A percentile compares a stretch with the other conserved stretches of the same genome.
Conservation (phyloP, 2,888 invertebrate genomes). For the Eristalis arbustorum region DNA sequence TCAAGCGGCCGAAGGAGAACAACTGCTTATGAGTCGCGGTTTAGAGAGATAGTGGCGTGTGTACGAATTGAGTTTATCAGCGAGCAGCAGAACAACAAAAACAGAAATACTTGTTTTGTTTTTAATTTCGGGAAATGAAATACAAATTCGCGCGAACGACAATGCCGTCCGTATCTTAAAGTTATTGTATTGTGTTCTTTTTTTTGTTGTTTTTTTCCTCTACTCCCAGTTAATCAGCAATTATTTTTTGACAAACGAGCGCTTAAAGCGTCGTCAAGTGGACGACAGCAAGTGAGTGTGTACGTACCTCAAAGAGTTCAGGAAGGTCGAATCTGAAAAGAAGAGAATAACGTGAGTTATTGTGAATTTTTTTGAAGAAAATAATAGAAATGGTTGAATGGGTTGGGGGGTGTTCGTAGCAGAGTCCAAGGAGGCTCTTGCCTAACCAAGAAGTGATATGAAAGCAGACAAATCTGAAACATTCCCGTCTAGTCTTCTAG, state of each 20-base stretch:
- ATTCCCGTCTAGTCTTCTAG: too few species aligned
- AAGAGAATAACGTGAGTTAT: background rate
- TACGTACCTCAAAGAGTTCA: conserved; percentile 17
- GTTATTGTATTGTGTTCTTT: background rate
- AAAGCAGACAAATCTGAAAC: too few species aligned
- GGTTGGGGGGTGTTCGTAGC: too few species aligned
- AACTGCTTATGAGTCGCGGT: background rate
- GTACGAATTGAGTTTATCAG: conserved; percentile 22
- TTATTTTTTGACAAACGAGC: background rate
- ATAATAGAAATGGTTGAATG: background rate
- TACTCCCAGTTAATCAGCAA: background rate
- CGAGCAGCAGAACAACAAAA: background rate
- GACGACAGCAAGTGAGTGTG: background rate
- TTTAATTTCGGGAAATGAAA: background rate
- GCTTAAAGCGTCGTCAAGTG: background rate
- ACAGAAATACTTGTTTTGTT: background rate
- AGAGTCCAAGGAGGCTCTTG: too few species aligned
- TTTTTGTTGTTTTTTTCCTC: background rate
- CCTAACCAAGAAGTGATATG: too few species aligned
- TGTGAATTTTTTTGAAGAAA: background rate
- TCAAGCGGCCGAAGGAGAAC: conserved; percentile 4
- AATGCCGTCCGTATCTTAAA: background rate
- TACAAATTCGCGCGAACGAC: background rate
- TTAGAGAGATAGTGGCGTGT: background rate
- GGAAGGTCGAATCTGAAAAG: conserved; percentile 4